phyloP scores from a whole-genome alignment of 2,888 invertebrate genomes.

The Didymodactylos carnosus region DNA sequence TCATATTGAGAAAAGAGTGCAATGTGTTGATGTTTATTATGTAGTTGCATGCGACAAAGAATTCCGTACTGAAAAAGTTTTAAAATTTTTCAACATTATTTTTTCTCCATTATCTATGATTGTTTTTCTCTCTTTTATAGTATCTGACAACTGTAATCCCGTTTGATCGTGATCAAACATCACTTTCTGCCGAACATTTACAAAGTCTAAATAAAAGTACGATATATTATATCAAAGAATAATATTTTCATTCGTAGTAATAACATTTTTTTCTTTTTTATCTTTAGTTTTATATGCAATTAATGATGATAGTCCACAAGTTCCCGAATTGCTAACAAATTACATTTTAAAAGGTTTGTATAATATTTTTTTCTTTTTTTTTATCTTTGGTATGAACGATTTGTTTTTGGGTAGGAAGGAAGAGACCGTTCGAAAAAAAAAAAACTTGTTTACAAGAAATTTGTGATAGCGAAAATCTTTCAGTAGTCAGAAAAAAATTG shows the following conservation, averaged over 20 bases:
- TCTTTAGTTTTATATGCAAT: constrained; percentile 77
- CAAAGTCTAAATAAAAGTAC: constrained; percentile 11
- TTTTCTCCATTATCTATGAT: not conserved
- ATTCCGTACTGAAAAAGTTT: too few species aligned
- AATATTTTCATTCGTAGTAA: not conserved
- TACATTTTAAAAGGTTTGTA: constrained; percentile 66
- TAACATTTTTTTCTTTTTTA: not conserved
- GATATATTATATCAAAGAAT: not conserved
- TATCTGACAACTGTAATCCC: constrained; percentile 13
- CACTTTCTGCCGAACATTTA: not conserved
- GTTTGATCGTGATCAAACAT: constrained; percentile 3
- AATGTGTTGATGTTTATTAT: not conserved
- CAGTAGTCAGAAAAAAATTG: too few species aligned
- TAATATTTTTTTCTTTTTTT: too few species aligned
- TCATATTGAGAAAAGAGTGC: too few species aligned
- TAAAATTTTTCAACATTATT: too few species aligned
- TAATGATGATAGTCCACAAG: constrained; percentile 90
- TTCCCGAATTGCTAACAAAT: constrained; percentile 87
- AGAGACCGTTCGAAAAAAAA: too few species aligned
- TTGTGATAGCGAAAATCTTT: too few species aligned
- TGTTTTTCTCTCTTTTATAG: not conserved
- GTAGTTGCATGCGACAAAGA: not conserved
- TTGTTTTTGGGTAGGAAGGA: too few species aligned
- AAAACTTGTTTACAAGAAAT: too few species aligned
- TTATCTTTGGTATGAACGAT: too few species aligned